These are phyloP conservation scores for Gopherus flavomarginatus DNA, from an alignment of 2,113 vertebrate species.

Conservation along the genomic window DNA sequence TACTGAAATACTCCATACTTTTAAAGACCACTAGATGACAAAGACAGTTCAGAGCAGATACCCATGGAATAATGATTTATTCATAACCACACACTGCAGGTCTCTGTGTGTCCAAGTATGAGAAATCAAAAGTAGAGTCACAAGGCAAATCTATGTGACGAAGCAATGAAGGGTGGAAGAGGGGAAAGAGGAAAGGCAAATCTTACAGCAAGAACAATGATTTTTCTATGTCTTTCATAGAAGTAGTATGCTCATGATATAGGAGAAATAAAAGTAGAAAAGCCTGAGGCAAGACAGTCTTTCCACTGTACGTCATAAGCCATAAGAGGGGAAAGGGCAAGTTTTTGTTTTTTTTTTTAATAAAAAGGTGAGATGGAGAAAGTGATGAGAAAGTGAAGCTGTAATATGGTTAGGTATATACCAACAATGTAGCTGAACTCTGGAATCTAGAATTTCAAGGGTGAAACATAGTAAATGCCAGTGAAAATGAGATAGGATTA, in stretches of 20 bases:
- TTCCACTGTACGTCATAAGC: not conserved
- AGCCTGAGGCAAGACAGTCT: not conserved
- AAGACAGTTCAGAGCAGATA: not conserved
- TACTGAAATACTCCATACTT: constrained; percentile 34
- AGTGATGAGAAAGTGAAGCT: not conserved
- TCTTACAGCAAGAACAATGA: constrained; percentile 31
- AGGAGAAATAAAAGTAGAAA: not conserved
- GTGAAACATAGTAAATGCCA: too few species aligned
- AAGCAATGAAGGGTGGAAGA: constrained; percentile 34
- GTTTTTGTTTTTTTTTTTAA: not conserved
- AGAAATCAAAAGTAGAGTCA: constrained; percentile 45
- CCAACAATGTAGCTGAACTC: accelerated
- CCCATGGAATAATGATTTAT: constrained; percentile 36
- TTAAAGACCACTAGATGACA: constrained; percentile 17
- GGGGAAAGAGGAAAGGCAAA: constrained; percentile 19
- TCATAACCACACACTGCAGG: constrained; percentile 17
- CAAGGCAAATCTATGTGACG: constrained; percentile 42
- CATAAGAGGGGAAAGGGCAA: not conserved
- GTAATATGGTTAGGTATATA: not conserved
- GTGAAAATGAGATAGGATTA: too few species aligned
- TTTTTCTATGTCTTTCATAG: constrained; percentile 25
- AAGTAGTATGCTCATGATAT: not conserved
- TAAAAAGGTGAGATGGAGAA: not conserved
- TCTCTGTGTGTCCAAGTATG: constrained; percentile 29
- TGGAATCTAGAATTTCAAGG: not conserved